A percentile compares a stretch with the other conserved stretches of the same genome.
Conservation (phyloP, 1,140 invertebrate species). For the Mya arenaria region DNA sequence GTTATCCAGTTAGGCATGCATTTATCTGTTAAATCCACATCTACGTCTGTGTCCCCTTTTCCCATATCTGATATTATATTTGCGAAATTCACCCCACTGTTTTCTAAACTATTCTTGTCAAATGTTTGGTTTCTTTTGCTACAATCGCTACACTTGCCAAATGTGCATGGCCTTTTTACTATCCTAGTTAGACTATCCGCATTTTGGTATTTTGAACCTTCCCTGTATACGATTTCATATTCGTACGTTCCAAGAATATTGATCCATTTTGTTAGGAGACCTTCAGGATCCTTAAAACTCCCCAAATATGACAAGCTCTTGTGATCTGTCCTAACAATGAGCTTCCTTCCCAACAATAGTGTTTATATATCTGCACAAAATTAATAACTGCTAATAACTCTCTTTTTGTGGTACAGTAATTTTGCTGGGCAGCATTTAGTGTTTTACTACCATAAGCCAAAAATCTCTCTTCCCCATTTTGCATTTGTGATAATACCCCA, state of each 20-base stretch:
- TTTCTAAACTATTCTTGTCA: too few species aligned
- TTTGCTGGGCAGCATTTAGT: conserved; percentile 21
- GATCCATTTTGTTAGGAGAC: conserved; percentile 54
- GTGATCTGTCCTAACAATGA: conserved; percentile 25
- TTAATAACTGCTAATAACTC: conserved; percentile 27
- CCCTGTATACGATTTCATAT: conserved; percentile 50
- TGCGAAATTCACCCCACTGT: too few species aligned
- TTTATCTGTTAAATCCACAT: too few species aligned
- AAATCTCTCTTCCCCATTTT: conserved; percentile 34
- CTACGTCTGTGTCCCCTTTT: too few species aligned
- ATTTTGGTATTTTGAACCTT: conserved; percentile 44
- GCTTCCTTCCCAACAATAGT: conserved; percentile 20
- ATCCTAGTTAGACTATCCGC: conserved; percentile 44
- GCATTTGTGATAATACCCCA: conserved; percentile 29
- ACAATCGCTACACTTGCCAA: conserved; percentile 25
- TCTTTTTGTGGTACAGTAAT: conserved; percentile 28
- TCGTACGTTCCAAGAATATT: conserved; percentile 46
- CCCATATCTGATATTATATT: too few species aligned
- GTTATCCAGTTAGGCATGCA: too few species aligned
- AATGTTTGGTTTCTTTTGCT: too few species aligned
- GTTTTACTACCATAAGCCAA: conserved; percentile 21
- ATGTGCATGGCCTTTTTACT: conserved; percentile 27
- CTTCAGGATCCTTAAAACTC: conserved; percentile 50
- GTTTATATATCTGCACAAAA: conserved; percentile 26
- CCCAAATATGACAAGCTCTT: conserved; percentile 34